Percentiles rank a stretch among this genome's conserved stretches.
These are phyloP conservation scores for Drosophila anomalata DNA, from an alignment of 2,888 invertebrate species.

Conservation along the genomic window DNA sequence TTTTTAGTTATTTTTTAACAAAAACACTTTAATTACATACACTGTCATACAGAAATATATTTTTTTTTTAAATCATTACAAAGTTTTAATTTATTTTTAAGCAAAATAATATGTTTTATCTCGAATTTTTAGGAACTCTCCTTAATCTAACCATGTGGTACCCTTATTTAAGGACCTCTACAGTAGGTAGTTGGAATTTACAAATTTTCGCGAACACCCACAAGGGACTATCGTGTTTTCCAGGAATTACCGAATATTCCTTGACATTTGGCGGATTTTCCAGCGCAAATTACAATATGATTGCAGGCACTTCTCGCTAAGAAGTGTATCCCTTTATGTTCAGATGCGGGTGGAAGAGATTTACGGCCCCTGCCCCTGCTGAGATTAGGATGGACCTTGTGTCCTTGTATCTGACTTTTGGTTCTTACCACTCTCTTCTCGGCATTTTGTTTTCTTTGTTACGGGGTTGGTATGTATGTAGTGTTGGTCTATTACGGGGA, in stretches of 20 bases:
- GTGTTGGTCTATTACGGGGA: neutral
- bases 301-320: slow-evolving; percentile 5
- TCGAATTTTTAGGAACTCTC: neutral
- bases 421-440: slow-evolving; percentile 1
- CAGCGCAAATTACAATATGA: slow-evolving; percentile 23
- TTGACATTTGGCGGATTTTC: slow-evolving; percentile 25
- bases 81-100: no score
- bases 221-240: neutral
- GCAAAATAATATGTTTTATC: no score
- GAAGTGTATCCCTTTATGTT: slow-evolving; percentile 4
- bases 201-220: neutral
- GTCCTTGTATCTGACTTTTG: slow-evolving; percentile 15
- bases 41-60: no score
- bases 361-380: slow-evolving; percentile 9
- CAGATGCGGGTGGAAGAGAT: neutral
- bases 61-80: no score
- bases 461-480: slow-evolving; percentile 2
- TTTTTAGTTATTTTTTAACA: no score
- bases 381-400: slow-evolving; percentile 4
- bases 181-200: neutral
- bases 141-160: neutral
- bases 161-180: neutral
- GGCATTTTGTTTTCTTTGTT: slow-evolving; percentile 5
- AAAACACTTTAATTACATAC: no score
- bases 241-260: slow-evolving; percentile 1